These are phyloP conservation scores for Tursiops truncatus DNA, from an alignment of 2,113 vertebrate species.

Conservation along the genomic window DNA sequence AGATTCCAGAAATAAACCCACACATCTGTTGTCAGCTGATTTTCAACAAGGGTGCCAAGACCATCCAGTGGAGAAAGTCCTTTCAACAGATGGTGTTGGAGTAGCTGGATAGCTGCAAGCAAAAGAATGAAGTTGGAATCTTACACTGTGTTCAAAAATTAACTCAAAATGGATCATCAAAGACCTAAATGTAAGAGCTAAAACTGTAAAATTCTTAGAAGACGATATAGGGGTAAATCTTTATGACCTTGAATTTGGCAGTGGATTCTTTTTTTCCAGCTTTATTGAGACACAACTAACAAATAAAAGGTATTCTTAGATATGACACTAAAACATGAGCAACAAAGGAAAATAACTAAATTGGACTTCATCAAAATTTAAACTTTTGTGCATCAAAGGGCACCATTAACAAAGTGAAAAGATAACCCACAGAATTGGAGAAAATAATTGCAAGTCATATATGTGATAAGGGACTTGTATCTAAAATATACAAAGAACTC, in stretches of 20 bases:
- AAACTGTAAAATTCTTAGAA: constrained; percentile 8
- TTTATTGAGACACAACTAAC: neutral
- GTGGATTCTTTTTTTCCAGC: neutral
- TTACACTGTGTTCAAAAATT: neutral
- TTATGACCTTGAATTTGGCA: neutral
- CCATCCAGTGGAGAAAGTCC: neutral
- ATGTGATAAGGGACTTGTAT: too few species aligned
- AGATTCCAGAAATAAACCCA: neutral
- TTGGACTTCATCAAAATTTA: too few species aligned
- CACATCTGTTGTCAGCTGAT: neutral
- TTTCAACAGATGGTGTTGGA: neutral
- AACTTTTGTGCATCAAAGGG: too few species aligned
- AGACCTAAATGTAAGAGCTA: neutral
- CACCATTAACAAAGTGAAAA: too few species aligned
- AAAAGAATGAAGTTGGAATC: constrained; percentile 7
- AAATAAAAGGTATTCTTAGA: neutral
- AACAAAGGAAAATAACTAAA: too few species aligned
- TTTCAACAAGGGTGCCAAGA: neutral
- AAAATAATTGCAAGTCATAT: too few species aligned
- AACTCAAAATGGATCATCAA: neutral
- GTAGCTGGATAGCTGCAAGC: neutral
- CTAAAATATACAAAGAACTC: neutral
- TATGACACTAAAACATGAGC: too few species aligned
- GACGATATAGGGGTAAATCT: neutral
- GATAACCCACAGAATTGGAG: too few species aligned